Conservation (phyloP, 2,797 vertebrate genomes). For the Uromys caudimaculatus region DNA sequence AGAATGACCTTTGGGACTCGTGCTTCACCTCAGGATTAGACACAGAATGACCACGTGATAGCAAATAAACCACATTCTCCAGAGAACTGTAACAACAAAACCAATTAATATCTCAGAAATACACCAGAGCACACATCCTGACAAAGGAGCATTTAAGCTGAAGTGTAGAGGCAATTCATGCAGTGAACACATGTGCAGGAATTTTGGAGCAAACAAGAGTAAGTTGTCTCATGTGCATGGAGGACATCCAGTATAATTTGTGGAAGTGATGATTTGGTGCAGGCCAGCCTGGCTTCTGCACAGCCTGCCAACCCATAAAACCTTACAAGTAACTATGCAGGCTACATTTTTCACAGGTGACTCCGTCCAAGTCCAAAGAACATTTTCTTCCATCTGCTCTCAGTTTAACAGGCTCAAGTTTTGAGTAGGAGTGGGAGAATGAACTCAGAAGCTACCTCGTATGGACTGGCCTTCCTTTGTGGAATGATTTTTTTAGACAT, state of each 20-base stretch:
- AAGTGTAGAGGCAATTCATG: neutral
- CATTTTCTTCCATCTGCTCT: neutral
- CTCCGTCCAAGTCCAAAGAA: neutral
- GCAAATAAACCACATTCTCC: neutral
- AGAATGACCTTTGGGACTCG: neutral
- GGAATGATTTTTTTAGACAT: neutral
- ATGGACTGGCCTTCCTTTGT: neutral
- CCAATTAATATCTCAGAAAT: neutral
- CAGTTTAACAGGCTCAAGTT: neutral
- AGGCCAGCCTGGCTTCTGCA: neutral
- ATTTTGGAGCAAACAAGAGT: neutral
- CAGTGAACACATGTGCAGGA: neutral
- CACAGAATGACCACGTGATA: neutral
- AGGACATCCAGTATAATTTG: neutral
- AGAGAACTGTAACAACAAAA: neutral
- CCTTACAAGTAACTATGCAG: neutral
- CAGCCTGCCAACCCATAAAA: neutral
- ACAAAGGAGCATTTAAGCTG: too few species aligned
- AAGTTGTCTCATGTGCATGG: neutral
- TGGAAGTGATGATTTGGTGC: neutral
- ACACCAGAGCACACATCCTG: neutral
- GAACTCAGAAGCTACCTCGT: neutral
- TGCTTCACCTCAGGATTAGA: neutral
- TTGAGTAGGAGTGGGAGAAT: neutral
- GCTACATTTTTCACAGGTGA: neutral